Evolutionary conservation across 1,140 invertebrate genomes (phyloP).

Genomic region (Dufourea novaeangliae): DNA sequence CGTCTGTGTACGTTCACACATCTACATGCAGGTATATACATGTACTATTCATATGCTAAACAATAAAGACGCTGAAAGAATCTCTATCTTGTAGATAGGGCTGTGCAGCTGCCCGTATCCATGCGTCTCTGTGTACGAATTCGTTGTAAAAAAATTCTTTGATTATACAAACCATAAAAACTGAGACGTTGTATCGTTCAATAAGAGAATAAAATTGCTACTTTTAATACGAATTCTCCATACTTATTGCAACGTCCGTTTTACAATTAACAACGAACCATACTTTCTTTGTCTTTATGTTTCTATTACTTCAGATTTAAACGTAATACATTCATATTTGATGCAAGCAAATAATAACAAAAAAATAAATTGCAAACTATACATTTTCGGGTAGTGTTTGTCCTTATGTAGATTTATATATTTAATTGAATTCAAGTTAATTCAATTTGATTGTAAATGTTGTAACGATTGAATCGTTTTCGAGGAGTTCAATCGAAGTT

Average conservation of each 20-base stretch:
- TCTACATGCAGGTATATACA: not conserved
- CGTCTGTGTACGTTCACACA: conserved; percentile 52
- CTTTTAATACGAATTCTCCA: not conserved
- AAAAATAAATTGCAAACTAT: too few relatives aligned
- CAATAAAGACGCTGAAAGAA: conserved; percentile 78
- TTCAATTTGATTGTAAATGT: too few relatives aligned
- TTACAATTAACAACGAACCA: not conserved
- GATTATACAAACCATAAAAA: conserved; percentile 37
- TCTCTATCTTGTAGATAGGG: conserved; percentile 71
- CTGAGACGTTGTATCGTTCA: conserved; percentile 33
- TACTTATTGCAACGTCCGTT: not conserved
- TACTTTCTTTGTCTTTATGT: not conserved
- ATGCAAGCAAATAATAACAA: too few relatives aligned
- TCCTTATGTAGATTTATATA: too few relatives aligned
- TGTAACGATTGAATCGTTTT: too few relatives aligned
- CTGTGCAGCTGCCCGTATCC: conserved; percentile 40
- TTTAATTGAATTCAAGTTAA: too few relatives aligned
- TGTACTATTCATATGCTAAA: conserved; percentile 79
- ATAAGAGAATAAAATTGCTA: conserved; percentile 29
- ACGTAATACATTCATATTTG: too few relatives aligned
- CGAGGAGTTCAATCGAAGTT: too few relatives aligned
- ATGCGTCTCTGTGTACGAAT: not conserved
- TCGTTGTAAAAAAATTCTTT: conserved; percentile 15
- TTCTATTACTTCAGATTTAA: not conserved
- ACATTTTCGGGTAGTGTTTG: too few relatives aligned